phyloP scores from a whole-genome alignment of 1,140 invertebrate species.

The Aphidius ervi region DNA sequence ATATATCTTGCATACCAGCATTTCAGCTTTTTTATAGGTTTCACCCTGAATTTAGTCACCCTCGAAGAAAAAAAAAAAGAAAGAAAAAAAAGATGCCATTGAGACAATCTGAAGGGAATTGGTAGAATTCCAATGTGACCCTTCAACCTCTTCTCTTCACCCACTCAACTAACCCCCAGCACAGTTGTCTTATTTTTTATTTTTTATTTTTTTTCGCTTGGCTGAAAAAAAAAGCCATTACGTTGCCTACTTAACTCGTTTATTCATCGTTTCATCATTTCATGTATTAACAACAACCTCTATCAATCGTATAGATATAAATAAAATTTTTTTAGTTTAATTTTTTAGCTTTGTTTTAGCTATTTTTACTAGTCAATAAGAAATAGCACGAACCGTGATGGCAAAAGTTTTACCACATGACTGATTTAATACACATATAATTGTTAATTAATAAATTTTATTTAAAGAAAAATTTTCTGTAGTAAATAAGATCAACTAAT shows the following conservation, averaged over 20 bases:
- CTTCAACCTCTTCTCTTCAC: constrained; percentile 14
- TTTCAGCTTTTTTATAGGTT: not conserved
- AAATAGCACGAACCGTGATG: too few relatives aligned
- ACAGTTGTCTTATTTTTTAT: constrained; percentile 15
- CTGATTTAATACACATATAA: too few relatives aligned
- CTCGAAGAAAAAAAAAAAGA: constrained; percentile 23
- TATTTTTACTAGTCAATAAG: too few relatives aligned
- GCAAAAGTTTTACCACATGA: too few relatives aligned
- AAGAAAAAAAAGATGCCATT: constrained; percentile 36
- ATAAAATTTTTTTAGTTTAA: too few relatives aligned
- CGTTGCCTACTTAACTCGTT: constrained; percentile 34
- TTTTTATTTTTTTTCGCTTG: constrained; percentile 19
- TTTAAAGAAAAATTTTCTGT: too few relatives aligned
- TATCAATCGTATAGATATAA: too few relatives aligned
- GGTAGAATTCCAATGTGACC: constrained; percentile 45
- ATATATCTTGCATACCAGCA: constrained; percentile 18
- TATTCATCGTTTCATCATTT: too few relatives aligned
- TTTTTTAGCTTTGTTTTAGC: too few relatives aligned
- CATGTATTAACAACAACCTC: too few relatives aligned
- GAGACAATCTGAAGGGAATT: constrained; percentile 47
- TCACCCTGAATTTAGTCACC: constrained; percentile 26
- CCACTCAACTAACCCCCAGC: constrained; percentile 1
- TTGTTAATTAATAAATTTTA: too few relatives aligned
- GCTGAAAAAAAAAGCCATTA: constrained; percentile 28
- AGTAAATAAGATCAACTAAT: too few relatives aligned